These are phyloP conservation scores for Drosophila prosaltans DNA, from an alignment of 1,140 invertebrate species.

Conservation along the genomic window DNA sequence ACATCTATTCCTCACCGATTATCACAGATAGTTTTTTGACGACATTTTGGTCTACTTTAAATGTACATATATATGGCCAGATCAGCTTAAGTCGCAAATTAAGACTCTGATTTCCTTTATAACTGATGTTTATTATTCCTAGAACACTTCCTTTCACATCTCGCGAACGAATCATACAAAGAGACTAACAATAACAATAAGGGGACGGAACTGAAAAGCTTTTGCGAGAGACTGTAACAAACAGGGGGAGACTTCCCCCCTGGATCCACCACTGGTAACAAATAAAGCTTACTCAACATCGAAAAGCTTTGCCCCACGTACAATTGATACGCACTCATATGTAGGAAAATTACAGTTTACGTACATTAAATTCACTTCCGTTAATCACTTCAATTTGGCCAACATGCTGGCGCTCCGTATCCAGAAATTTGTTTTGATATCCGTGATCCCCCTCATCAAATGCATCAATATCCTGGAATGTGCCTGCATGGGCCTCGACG, in stretches of 20 bases:
- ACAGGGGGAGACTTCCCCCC: too few species aligned
- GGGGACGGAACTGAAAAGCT: constrained; percentile 47
- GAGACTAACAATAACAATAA: constrained; percentile 44
- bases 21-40: not conserved
- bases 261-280: too few species aligned
- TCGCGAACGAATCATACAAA: constrained; percentile 38
- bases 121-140: constrained; percentile 40
- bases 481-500: constrained; percentile 61
- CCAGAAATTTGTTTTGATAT: constrained; percentile 20
- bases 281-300: constrained; percentile 53
- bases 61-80: too few species aligned
- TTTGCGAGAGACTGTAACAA: constrained; percentile 23
- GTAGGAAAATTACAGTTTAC: constrained; percentile 26
- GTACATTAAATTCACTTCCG: constrained; percentile 62
- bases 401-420: constrained; percentile 34
- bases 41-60: not conserved
- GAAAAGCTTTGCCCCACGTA: constrained; percentile 8
- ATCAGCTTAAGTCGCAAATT: too few species aligned
- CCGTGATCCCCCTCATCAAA: constrained; percentile 23
- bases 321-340: not conserved
- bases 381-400: constrained; percentile 59
- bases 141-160: constrained; percentile 31
- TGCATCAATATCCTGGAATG: constrained; percentile 42
- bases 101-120: constrained; percentile 8
- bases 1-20: not conserved